Conservation (phyloP, 35 echinoderm and acorn worm species). For the Acanthaster planci region DNA sequence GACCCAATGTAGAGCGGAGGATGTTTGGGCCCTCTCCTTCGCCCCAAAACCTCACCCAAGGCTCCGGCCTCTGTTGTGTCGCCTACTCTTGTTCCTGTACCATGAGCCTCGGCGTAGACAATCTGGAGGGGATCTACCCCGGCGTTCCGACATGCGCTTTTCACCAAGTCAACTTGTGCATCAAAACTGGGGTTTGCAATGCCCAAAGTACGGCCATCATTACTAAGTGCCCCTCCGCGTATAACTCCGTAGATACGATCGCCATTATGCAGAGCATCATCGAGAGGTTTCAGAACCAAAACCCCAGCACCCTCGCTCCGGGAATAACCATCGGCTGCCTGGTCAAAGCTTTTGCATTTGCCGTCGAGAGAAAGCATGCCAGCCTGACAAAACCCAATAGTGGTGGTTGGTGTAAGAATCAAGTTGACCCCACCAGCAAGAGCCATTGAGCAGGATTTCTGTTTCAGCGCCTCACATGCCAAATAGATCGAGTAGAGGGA, state of each 20-base stretch:
- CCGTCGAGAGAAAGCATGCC: slow-evolving; percentile 68
- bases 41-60: slow-evolving; percentile 46
- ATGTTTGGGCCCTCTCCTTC: slow-evolving; percentile 11
- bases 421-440: slow-evolving; percentile 68
- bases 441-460: slow-evolving; percentile 35
- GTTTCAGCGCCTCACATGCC: slow-evolving; percentile 54
- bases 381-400: slow-evolving; percentile 64
- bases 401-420: slow-evolving; percentile 24
- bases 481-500: slow-evolving; percentile 48
- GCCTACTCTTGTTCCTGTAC: slow-evolving; percentile 50
- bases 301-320: slow-evolving; percentile 62
- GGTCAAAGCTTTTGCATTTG: slow-evolving; percentile 72
- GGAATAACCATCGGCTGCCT: slow-evolving; percentile 59
- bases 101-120: slow-evolving; percentile 46
- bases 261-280: slow-evolving; percentile 38
- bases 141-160: slow-evolving; percentile 44
- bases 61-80: slow-evolving; percentile 55
- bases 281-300: slow-evolving; percentile 52
- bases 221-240: slow-evolving; percentile 67
- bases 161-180: slow-evolving; percentile 39
- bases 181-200: slow-evolving; percentile 56
- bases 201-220: slow-evolving; percentile 65
- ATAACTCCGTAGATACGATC: slow-evolving; percentile 69
- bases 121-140: slow-evolving; percentile 39
- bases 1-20: slow-evolving; percentile 66